phyloP scores from a whole-genome alignment of 2,113 vertebrate genomes.

The Scortum barcoo region DNA sequence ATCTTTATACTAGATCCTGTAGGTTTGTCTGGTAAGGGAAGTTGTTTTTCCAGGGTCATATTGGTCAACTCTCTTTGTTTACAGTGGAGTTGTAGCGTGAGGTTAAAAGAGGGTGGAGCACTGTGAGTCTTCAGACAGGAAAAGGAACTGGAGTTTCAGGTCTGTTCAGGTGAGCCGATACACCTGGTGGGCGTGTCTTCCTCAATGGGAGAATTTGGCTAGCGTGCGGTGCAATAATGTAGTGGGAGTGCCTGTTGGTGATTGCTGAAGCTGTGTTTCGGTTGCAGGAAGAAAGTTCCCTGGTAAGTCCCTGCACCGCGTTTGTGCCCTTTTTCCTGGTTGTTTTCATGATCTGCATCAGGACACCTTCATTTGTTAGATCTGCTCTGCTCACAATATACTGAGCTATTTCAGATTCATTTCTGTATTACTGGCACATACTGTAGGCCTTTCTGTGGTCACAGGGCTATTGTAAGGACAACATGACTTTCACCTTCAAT shows the following conservation, averaged over 20 bases:
- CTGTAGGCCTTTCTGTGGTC: not conserved
- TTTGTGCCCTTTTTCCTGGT: constrained; percentile 2
- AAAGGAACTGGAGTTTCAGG: constrained; percentile 74
- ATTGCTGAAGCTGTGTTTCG: constrained; percentile 15
- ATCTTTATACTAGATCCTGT: not conserved
- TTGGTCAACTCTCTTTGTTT: constrained; percentile 29
- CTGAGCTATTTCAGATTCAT: not conserved
- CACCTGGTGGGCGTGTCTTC: constrained; percentile 56
- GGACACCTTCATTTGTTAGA: not conserved
- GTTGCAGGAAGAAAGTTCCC: constrained; percentile 39
- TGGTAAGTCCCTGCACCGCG: constrained; percentile 52
- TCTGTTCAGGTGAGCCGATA: constrained; percentile 71
- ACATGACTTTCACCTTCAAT: not conserved
- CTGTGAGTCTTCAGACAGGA: not conserved
- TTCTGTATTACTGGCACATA: not conserved
- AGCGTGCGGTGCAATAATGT: not conserved
- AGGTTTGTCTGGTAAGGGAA: rapidly evolving
- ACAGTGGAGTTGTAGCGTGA: constrained; percentile 4
- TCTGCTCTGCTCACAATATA: not conserved
- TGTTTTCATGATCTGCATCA: not conserved
- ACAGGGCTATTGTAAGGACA: not conserved
- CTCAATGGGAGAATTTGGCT: constrained; percentile 40
- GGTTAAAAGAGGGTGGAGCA: constrained; percentile 47
- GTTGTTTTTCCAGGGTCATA: not conserved
- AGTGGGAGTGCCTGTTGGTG: constrained; percentile 31